phyloP scores from a whole-genome alignment of 2,797 vertebrate genomes.

The Onychomys leucogaster region DNA sequence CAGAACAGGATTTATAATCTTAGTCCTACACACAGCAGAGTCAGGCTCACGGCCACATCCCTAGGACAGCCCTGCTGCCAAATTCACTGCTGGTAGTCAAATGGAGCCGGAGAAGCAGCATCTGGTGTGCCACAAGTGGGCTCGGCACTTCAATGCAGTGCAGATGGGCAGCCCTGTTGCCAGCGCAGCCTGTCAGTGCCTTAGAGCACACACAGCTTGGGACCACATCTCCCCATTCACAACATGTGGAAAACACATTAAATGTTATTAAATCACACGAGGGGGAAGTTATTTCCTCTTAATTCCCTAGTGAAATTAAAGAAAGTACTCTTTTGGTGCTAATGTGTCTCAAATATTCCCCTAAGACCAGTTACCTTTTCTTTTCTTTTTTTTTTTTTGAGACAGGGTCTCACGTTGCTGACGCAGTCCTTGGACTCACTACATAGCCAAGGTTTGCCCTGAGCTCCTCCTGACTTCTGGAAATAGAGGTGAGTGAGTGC shows the following conservation, averaged over 20 bases:
- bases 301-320: not conserved
- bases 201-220: not conserved
- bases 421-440: not conserved
- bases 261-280: not conserved
- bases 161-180: not conserved
- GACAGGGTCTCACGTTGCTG: not conserved
- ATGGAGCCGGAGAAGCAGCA: not conserved
- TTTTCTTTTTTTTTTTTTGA: not conserved
- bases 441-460: not conserved
- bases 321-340: not conserved
- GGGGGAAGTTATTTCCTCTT: not conserved
- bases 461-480: not conserved
- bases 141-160: not conserved
- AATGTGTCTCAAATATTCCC: not conserved
- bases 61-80: not conserved
- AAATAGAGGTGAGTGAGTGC: not conserved
- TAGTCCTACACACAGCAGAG: not conserved
- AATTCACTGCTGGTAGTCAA: not conserved
- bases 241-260: not conserved
- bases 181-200: not conserved
- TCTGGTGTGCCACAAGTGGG: fast-evolving
- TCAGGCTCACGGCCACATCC: not conserved
- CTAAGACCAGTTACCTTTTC: not conserved
- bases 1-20: not conserved
- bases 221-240: not conserved